A percentile compares a stretch with the other conserved stretches of the same genome.
phyloP scores from a whole-genome alignment of 2,113 vertebrate genomes.

The Martes martes region DNA sequence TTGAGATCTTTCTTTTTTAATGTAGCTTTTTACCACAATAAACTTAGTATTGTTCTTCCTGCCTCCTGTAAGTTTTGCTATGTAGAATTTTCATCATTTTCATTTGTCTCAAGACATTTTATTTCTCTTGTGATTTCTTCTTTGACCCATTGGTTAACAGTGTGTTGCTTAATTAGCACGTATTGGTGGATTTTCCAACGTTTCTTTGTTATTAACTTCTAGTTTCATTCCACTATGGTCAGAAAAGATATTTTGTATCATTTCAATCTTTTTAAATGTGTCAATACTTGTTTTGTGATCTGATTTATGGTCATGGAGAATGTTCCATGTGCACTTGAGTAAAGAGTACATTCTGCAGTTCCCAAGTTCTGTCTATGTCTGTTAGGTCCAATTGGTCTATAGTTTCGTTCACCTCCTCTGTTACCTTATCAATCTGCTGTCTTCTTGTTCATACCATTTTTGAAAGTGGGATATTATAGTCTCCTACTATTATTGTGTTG shows the following conservation, averaged over 20 bases:
- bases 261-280: background rate
- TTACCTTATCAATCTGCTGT: background rate
- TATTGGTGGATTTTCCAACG: background rate
- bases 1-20: background rate
- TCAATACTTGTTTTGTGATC: background rate
- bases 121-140: background rate
- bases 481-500: background rate
- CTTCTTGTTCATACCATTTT: background rate
- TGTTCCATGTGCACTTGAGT: background rate
- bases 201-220: background rate
- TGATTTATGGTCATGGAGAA: background rate
- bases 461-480: background rate
- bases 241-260: background rate
- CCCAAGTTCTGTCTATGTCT: background rate
- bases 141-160: background rate
- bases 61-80: background rate
- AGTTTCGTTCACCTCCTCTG: background rate
- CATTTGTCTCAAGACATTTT: background rate
- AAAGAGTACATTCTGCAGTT: background rate
- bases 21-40: background rate
- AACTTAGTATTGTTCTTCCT: background rate
- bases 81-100: background rate
- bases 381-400: background rate
- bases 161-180: background rate
- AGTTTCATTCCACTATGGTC: background rate